Conservation (phyloP, 1,140 invertebrate genomes). For the Hypothenemus hampei region DNA sequence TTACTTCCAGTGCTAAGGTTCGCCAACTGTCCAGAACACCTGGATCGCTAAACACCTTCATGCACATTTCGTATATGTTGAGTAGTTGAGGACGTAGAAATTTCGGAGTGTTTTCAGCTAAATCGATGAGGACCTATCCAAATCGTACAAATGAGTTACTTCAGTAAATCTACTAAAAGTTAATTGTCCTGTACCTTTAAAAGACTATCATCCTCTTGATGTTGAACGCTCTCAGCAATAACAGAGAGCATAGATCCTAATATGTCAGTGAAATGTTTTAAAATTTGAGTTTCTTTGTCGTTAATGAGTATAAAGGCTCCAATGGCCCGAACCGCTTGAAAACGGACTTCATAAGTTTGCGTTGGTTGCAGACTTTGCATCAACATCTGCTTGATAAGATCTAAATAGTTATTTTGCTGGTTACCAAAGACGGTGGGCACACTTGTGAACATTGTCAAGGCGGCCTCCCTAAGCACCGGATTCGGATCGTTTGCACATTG, state of each 20-base stretch:
- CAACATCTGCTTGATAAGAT: conserved; percentile 94
- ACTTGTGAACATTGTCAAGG: conserved; percentile 90
- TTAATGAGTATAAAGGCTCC: conserved; percentile 88
- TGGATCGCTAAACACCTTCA: conserved; percentile 74
- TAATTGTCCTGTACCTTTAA: conserved; percentile 56
- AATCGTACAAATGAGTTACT: conserved; percentile 38
- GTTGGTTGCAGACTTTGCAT: conserved; percentile 69
- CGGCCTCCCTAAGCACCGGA: conserved; percentile 83
- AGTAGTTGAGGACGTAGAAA: conserved; percentile 83
- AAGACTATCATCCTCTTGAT: conserved; percentile 83
- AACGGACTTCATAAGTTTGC: conserved; percentile 65
- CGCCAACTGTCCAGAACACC: conserved; percentile 80
- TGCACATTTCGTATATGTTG: conserved; percentile 84
- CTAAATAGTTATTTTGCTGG: conserved; percentile 85
- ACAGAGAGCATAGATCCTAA: conserved; percentile 67
- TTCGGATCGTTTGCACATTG: conserved; percentile 82
- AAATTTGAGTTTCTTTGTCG: conserved; percentile 80
- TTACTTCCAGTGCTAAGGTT: conserved; percentile 87
- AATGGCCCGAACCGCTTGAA: conserved; percentile 79
- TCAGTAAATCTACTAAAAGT: neutral
- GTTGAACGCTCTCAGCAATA: conserved; percentile 72
- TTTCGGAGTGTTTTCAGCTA: conserved; percentile 90
- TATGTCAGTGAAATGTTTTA: conserved; percentile 83
- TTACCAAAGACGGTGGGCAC: conserved; percentile 97
- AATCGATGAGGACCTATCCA: conserved; percentile 71